Conservation (phyloP, 2,888 invertebrate species). For the Sesia apiformis region DNA sequence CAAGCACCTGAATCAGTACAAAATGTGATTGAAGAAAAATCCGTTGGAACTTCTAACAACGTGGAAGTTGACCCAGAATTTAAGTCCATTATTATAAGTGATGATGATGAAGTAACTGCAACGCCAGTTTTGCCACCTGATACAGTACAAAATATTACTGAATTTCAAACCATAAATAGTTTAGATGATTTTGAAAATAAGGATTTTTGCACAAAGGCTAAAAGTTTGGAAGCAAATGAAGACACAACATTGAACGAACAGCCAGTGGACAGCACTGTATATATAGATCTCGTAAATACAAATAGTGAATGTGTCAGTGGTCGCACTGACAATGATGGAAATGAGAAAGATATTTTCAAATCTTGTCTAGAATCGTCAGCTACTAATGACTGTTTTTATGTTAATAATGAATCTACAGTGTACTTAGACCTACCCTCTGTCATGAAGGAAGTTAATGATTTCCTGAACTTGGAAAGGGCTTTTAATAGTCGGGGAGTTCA, state of each 20-base stretch:
- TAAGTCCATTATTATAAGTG: conserved; percentile 8
- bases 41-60: conserved; percentile 8
- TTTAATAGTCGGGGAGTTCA: conserved; percentile 23
- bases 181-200: neutral
- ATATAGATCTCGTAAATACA: conserved; percentile 57
- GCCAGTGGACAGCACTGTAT: conserved; percentile 35
- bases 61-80: conserved; percentile 12
- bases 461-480: conserved; percentile 45
- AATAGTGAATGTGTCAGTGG: conserved; percentile 27
- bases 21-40: conserved; percentile 17
- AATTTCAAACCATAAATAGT: conserved; percentile 11
- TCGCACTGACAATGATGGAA: neutral
- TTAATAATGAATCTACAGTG: conserved; percentile 45
- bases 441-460: conserved; percentile 37
- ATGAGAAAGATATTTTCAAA: neutral
- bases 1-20: conserved; percentile 40
- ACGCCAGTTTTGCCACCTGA: conserved; percentile 35
- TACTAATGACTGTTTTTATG: neutral
- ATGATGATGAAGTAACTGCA: conserved; percentile 9
- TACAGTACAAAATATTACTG: conserved; percentile 51
- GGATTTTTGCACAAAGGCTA: neutral
- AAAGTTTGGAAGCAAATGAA: neutral
- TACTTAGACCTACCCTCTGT: conserved; percentile 60
- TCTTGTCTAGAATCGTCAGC: too few species aligned
- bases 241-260: conserved; percentile 1